Conservation (phyloP, 1,140 invertebrate species). For the Trichogramma pretiosum region DNA sequence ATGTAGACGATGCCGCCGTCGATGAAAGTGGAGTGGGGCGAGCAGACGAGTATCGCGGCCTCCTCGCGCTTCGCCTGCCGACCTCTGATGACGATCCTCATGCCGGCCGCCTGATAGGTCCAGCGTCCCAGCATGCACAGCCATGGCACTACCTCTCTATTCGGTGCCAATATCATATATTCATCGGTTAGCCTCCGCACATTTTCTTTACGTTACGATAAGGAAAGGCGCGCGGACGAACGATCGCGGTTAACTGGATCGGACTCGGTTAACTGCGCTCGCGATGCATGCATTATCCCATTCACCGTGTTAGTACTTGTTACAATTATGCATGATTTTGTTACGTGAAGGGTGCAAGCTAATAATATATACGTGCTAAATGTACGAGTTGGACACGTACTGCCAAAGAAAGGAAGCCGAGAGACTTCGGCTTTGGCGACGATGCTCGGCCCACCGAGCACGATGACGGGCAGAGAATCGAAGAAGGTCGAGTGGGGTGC, state of each 20-base stretch:
- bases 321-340: neutral
- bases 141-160: conserved; percentile 48
- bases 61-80: conserved; percentile 61
- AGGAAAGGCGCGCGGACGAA: too few relatives aligned
- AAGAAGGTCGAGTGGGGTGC: conserved; percentile 88
- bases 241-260: too few relatives aligned
- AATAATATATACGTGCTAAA: neutral
- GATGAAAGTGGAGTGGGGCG: conserved; percentile 79
- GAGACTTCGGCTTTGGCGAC: conserved; percentile 78
- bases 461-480: conserved; percentile 75
- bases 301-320: conserved; percentile 21
- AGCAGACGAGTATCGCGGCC: conserved; percentile 75
- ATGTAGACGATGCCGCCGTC: conserved; percentile 76
- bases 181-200: neutral
- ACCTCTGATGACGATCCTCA: conserved; percentile 70
- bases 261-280: too few relatives aligned
- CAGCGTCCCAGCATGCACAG: conserved; percentile 63
- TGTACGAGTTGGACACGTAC: conserved; percentile 48
- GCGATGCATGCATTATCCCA: conserved; percentile 20
- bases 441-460: conserved; percentile 73
- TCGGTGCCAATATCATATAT: neutral
- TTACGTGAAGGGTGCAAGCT: neutral
- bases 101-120: conserved; percentile 66
- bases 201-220: too few relatives aligned
- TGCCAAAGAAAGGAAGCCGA: conserved; percentile 76